Evolutionary conservation across 2,113 vertebrate genomes (phyloP).

Genomic region (Myotis yumanensis): DNA sequence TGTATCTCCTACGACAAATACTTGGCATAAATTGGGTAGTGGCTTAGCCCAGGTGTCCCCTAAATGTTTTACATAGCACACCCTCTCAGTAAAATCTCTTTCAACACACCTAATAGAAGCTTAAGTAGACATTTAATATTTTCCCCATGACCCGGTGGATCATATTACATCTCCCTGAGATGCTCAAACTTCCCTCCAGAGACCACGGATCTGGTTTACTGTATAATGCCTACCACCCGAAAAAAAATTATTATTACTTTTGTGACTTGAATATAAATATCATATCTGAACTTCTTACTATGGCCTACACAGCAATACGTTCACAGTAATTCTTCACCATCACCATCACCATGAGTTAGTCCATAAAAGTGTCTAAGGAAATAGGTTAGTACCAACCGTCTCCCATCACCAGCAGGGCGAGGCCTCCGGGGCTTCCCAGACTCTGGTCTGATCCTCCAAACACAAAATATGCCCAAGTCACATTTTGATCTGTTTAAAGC

Average conservation of each 20-base stretch:
- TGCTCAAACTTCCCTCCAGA: not conserved
- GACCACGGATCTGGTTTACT: not conserved
- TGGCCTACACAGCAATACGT: not conserved
- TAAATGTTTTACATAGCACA: not conserved
- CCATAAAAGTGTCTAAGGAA: not conserved
- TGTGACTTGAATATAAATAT: not conserved
- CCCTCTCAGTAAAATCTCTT: not conserved
- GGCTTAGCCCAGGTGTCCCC: not conserved
- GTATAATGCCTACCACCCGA: not conserved
- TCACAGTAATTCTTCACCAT: not conserved
- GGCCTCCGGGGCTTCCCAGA: not conserved
- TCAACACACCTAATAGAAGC: not conserved
- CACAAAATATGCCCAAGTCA: not conserved
- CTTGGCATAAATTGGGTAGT: not conserved
- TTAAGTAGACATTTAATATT: not conserved
- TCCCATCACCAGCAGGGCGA: not conserved
- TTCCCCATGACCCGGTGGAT: not conserved
- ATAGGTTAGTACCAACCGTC: not conserved
- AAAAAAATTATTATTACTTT: not conserved
- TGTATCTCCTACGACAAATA: not conserved
- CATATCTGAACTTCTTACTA: not conserved
- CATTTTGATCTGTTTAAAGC: not conserved
- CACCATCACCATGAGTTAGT: not conserved
- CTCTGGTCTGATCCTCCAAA: not conserved
- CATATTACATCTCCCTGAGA: not conserved